Evolutionary conservation across 2,113 vertebrate species (phyloP).

Genomic region (Nipponia nippon): DNA sequence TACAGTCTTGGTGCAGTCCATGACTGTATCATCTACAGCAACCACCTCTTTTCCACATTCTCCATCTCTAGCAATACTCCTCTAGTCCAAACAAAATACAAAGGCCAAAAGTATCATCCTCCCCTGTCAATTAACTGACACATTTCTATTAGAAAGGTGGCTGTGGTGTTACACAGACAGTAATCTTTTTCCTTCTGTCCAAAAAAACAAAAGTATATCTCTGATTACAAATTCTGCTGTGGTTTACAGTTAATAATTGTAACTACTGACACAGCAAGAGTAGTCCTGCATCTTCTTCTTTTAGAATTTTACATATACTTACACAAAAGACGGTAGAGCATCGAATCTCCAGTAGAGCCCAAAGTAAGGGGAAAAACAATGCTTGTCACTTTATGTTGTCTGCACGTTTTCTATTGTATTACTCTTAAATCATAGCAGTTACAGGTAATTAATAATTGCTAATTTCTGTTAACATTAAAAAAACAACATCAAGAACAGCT

Average conservation of each 20-base stretch:
- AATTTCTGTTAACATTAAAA: conserved; percentile 48
- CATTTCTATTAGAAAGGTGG: not conserved
- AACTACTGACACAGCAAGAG: not conserved
- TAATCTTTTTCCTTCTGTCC: not conserved
- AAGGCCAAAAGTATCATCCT: not conserved
- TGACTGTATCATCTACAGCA: not conserved
- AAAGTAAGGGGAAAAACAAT: not conserved
- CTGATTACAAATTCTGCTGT: not conserved
- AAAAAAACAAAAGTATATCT: not conserved
- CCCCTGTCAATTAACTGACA: not conserved
- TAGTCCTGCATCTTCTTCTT: not conserved
- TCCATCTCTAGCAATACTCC: not conserved
- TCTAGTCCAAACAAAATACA: not conserved
- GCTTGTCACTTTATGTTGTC: not conserved
- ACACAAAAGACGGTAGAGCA: not conserved
- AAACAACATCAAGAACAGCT: conserved; percentile 57
- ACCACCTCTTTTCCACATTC: not conserved
- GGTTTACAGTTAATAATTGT: not conserved
- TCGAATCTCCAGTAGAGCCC: not conserved
- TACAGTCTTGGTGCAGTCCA: not conserved
- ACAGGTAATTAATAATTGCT: conserved; percentile 60
- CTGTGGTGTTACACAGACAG: not conserved
- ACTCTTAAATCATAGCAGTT: conserved; percentile 37
- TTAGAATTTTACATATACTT: not conserved
- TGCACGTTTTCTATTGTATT: conserved; percentile 1